Base-by-base conservation (phyloP, 1,140 invertebrate species). In the Leptinotarsa defecta region DNA sequence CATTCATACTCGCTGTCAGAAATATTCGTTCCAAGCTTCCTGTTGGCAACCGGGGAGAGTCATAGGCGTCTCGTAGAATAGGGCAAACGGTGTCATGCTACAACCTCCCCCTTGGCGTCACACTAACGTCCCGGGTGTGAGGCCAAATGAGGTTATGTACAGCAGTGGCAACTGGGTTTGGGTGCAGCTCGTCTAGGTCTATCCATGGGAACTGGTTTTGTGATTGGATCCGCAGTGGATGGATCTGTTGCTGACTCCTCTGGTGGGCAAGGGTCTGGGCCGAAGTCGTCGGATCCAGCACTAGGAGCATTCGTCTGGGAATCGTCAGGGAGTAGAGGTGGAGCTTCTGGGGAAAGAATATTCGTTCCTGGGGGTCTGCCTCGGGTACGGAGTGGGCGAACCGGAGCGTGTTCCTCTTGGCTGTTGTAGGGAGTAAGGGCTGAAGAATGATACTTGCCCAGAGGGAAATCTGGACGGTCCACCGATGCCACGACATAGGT, bases 381-480 rank as follows among this genome's bases (percentile, higher is more conserved):
- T 17, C 57, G n/a, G 20, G 13, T 27, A n/a, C 71, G 15, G 17
- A 63, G 15, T 24, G 19, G 24, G 13, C 52, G 3, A 4, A 63
- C 24, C 13, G 22, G 71, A 20, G 24, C 13, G 15, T 22, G 71
- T 24, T 43, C 71, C 13, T 73, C 22, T 13, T 63, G 17, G 24
- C 19, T 17, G 11, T 19, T 22, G 27, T 8, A 48, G 24, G 24
- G 13, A 22, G 64, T 74, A n/a, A 74, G 73, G 15, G 64, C 48
- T 22, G 67, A 68, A 4, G 68, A 27, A n/a, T 74, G 65, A 57
- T 74, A 67, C 52, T 68, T 74, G 13, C 73, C 73, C 20, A 74
- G 5, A n/a, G 73, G 19, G 1, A 62, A n/a, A 24, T 19, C 17
- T 4, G 73, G 34, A 24, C 43, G 4, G 4, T 69, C 13, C 19